phyloP scores from a whole-genome alignment of 2,888 invertebrate genomes.

The Achlya flavicornis region DNA sequence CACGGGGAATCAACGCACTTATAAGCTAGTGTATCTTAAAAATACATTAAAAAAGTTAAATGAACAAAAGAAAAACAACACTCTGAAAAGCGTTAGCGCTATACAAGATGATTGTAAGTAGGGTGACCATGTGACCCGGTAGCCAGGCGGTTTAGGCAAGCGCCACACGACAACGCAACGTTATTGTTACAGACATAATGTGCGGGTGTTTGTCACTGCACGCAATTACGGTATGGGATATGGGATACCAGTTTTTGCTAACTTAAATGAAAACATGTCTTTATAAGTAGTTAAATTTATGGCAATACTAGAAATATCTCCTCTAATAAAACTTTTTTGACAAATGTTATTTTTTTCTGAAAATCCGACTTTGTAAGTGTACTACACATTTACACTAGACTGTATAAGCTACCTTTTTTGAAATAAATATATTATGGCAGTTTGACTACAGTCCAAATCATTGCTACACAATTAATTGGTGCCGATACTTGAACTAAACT shows the following conservation, averaged over 20 bases:
- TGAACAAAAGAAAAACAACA: slow-evolving; percentile 15
- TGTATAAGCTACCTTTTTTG: too few relatives aligned
- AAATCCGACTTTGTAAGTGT: too few relatives aligned
- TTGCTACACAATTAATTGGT: too few relatives aligned
- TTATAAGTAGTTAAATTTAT: too few relatives aligned
- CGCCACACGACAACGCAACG: neutral
- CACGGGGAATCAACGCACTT: slow-evolving; percentile 17
- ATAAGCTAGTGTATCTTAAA: slow-evolving; percentile 29
- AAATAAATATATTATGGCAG: too few relatives aligned
- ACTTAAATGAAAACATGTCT: too few relatives aligned
- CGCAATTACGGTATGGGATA: slow-evolving; percentile 5
- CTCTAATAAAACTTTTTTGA: too few relatives aligned
- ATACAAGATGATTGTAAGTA: slow-evolving; percentile 19
- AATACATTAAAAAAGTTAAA: slow-evolving; percentile 14
- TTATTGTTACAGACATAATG: slow-evolving; percentile 6
- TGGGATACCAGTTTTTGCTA: slow-evolving; percentile 4
- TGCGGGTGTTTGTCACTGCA: slow-evolving; percentile 2
- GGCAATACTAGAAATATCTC: too few relatives aligned
- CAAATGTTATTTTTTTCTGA: too few relatives aligned
- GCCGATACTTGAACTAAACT: too few relatives aligned
- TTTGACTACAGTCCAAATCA: too few relatives aligned
- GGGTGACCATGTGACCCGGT: neutral
- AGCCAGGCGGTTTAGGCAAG: slow-evolving; percentile 7
- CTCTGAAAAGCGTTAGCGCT: slow-evolving; percentile 23
- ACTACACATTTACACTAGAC: too few relatives aligned